A percentile compares a stretch with the other conserved stretches of the same genome.
Conservation (phyloP, 2,888 invertebrate species). For the Clostera curtula region DNA sequence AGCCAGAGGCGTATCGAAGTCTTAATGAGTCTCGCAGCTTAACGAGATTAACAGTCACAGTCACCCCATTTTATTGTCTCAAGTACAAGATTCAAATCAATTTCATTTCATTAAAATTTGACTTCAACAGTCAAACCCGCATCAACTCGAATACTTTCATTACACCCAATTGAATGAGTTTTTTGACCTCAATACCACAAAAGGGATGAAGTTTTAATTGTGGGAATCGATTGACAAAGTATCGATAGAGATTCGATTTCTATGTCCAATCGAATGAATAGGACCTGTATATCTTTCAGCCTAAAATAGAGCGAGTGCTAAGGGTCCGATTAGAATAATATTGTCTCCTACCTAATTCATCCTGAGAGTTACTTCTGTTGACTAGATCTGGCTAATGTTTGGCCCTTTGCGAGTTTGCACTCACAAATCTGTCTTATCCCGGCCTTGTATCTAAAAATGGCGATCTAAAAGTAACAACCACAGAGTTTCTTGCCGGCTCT, state of each 20-base stretch:
- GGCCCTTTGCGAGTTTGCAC: too few relatives aligned
- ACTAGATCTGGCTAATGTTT: too few relatives aligned
- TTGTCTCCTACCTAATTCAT: too few relatives aligned
- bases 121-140: slow-evolving; percentile 42
- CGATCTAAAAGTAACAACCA: too few relatives aligned
- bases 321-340: too few relatives aligned
- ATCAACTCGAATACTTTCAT: slow-evolving; percentile 50
- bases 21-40: not conserved
- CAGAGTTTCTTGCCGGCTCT: too few relatives aligned
- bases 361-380: too few relatives aligned
- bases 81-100: slow-evolving; percentile 26
- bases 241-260: slow-evolving; percentile 30
- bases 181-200: slow-evolving; percentile 40
- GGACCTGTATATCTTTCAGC: slow-evolving; percentile 1
- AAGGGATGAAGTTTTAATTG: slow-evolving; percentile 46
- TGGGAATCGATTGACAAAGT: slow-evolving; percentile 39
- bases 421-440: too few relatives aligned
- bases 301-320: too few relatives aligned
- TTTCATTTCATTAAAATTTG: slow-evolving; percentile 30
- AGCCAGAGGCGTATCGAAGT: too few relatives aligned
- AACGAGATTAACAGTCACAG: slow-evolving; percentile 1
- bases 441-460: too few relatives aligned
- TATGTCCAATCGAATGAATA: slow-evolving; percentile 14
- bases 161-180: slow-evolving; percentile 49
- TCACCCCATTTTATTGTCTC: slow-evolving; percentile 1